phyloP scores from a whole-genome alignment of 2,888 invertebrate species.

The Volucella bombylans region DNA sequence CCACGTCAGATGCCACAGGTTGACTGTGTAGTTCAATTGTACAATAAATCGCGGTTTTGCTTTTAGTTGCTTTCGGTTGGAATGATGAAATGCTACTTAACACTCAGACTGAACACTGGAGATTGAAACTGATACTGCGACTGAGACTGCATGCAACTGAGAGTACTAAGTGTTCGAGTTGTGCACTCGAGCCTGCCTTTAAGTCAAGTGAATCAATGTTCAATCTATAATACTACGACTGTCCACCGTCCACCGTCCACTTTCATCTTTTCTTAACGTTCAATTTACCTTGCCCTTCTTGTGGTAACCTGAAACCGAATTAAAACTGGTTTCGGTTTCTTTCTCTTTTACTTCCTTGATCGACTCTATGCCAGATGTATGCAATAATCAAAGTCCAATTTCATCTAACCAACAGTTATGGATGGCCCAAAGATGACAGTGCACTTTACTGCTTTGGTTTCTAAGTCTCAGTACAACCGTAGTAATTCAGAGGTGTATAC shows the following conservation, averaged over 20 bases:
- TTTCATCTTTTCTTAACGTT: slow-evolving; percentile 24
- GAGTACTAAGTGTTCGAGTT: not conserved
- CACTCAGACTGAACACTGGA: slow-evolving; percentile 8
- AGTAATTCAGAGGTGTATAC: too few species aligned
- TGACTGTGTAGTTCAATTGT: slow-evolving; percentile 29
- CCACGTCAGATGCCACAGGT: slow-evolving; percentile 56
- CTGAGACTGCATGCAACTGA: not conserved
- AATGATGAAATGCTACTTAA: slow-evolving; percentile 62
- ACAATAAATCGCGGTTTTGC: not conserved
- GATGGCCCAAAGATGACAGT: not conserved
- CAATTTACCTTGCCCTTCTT: not conserved
- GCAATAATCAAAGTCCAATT: too few species aligned
- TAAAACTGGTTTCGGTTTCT: slow-evolving; percentile 31
- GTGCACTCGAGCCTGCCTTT: too few species aligned
- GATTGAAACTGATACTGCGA: slow-evolving; percentile 22
- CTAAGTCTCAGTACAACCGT: not conserved
- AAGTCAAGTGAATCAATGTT: slow-evolving; percentile 35
- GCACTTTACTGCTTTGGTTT: not conserved
- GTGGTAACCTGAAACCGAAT: not conserved
- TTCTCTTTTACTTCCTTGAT: not conserved
- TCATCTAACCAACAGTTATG: too few species aligned
- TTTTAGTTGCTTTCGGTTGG: slow-evolving; percentile 47
- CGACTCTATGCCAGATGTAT: too few species aligned
- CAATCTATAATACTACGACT: too few species aligned
- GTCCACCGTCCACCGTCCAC: too few species aligned